A percentile compares a stretch with the other conserved stretches of the same genome.
Evolutionary conservation across 2,888 invertebrate species (phyloP).

Genomic region (Ischnura elegans): DNA sequence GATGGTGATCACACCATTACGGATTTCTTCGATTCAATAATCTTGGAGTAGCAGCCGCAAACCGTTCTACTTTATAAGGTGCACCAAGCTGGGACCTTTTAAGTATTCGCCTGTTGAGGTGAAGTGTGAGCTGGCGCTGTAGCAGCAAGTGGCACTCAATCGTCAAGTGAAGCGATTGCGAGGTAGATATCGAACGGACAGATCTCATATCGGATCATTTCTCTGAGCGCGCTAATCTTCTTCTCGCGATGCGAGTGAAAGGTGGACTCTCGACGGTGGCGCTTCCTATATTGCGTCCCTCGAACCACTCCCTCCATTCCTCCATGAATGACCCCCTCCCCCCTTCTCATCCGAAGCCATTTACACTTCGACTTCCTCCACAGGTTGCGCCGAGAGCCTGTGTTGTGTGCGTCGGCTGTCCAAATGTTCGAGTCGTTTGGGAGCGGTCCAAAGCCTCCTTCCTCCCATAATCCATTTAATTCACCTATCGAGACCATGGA

Average conservation of each 20-base stretch:
- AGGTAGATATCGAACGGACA: too few species aligned
- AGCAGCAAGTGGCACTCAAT: too few species aligned
- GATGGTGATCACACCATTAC: too few species aligned
- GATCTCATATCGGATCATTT: not conserved
- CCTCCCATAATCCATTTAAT: conserved; percentile 61
- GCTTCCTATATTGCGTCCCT: not conserved
- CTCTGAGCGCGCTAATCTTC: not conserved
- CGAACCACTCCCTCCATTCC: not conserved
- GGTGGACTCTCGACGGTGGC: not conserved
- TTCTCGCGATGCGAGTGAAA: not conserved
- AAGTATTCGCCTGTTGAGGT: too few species aligned
- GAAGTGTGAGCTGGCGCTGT: too few species aligned
- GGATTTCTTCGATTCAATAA: too few species aligned
- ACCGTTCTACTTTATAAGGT: too few species aligned
- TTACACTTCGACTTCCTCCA: conserved; percentile 31
- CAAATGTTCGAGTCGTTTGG: conserved; percentile 52
- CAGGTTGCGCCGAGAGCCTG: conserved; percentile 13
- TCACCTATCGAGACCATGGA: conserved; percentile 29
- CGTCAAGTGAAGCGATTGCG: too few species aligned
- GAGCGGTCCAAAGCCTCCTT: conserved; percentile 46
- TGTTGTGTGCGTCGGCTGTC: conserved; percentile 59
- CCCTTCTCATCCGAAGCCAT: not conserved
- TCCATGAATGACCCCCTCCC: not conserved
- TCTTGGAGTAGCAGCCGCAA: too few species aligned
- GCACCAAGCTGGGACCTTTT: too few species aligned